Conservation (phyloP, 2,797 vertebrate species). For the Poecilia wingei region DNA sequence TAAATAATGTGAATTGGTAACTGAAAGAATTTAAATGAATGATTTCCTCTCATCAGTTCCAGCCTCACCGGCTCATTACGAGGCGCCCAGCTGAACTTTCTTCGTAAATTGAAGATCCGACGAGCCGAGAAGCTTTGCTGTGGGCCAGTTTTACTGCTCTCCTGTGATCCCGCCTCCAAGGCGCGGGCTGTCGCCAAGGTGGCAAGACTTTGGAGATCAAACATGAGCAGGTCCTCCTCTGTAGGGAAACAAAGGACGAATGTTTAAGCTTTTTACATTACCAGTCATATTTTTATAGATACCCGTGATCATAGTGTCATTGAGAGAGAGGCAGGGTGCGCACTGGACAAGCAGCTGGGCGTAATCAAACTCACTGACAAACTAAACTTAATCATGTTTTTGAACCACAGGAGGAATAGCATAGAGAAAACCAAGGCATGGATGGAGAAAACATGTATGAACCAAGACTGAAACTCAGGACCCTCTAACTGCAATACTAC, state of each 20-base stretch:
- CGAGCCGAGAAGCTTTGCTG: conserved; percentile 76
- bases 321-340: no score
- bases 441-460: not conserved
- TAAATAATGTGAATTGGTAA: not conserved
- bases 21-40: not conserved
- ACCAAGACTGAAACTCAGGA: not conserved
- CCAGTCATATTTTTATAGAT: conserved; percentile 47
- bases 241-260: conserved; percentile 11
- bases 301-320: conserved; percentile 35
- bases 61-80: conserved; percentile 91
- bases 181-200: conserved; percentile 92
- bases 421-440: not conserved
- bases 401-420: not conserved
- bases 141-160: conserved; percentile 56
- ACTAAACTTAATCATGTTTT: not conserved
- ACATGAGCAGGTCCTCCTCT: conserved; percentile 88
- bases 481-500: not conserved
- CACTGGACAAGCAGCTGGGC: not conserved
- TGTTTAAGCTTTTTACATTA: conserved; percentile 26
- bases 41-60: not conserved
- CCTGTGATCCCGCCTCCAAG: conserved; percentile 83
- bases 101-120: conserved; percentile 85
- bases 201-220: conserved; percentile 92
- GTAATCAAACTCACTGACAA: not conserved
- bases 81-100: conserved; percentile 94